Evolutionary conservation across 2,888 invertebrate genomes (phyloP), one percentile per base, ranked within the genome.

Genomic region (Clivina fossor): DNA sequence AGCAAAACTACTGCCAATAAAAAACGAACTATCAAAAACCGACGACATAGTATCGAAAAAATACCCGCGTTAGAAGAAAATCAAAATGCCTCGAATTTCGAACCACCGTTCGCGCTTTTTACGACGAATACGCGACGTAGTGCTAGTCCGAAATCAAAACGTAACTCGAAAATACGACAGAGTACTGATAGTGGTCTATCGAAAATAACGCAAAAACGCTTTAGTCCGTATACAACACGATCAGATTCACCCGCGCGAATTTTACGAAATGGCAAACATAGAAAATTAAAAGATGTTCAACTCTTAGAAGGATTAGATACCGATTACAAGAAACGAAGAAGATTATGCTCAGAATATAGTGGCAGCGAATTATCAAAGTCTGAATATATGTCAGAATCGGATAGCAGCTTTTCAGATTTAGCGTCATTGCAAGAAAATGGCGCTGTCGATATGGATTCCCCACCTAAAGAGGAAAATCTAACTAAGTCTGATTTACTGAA

Each of bases 211-310:
- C 46, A 60, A 7, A 66, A 63, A 53, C 58, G 69, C 43, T 59
- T 67, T 3, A 81, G 80, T 65, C 81, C 81, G n/a, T 82, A 82
- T 64, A 78, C 79, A 28, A 82, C 81, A 67, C 73, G 82, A 56
- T 81, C 81, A 7, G 82, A 82, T 63, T 76, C 81, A 57, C 71
- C 73, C 49, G 78, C 79, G 60, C 79, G 84, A 60, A 80, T 81
- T 58, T 73, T 85, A 51, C 75, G 85, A 47, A 85, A 85, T 68
- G 85, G 85, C 0, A 85, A 84, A 67, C 79, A 83, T 38, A 77
- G 84, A 53, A 83, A 83, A 71, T 72, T 80, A 7, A 82, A 80
- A 65, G 78, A 74, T 62, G 74, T 77, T 62, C 73, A 79, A 40
- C 68, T 83, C 30, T 76, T 79, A 65, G 81, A 81, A 62, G 81